phyloP scores from a whole-genome alignment of 2,888 invertebrate species.

The Branchipolynoe longqiensis region DNA sequence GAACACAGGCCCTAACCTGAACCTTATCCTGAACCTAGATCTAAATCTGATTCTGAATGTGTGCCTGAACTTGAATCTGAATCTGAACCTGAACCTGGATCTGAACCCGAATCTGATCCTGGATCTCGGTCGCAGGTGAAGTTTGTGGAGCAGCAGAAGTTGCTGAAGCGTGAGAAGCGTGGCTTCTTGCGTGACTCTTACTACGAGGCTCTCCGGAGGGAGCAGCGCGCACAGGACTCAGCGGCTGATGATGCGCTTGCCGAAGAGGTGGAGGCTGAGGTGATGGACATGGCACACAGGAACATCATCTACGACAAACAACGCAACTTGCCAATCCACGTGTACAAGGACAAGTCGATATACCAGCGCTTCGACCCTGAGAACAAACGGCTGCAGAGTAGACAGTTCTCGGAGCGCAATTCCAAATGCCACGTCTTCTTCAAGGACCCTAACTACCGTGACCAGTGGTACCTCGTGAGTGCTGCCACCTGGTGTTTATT shows the following conservation, averaged over 20 bases:
- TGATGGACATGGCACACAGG: constrained; percentile 38
- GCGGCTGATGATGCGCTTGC: not conserved
- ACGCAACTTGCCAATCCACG: constrained; percentile 71
- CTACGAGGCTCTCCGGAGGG: too few species aligned
- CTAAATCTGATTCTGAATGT: too few species aligned
- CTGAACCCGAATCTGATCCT: too few species aligned
- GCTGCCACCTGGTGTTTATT: too few species aligned
- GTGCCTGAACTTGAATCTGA: too few species aligned
- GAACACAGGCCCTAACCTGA: too few species aligned
- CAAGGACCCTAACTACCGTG: constrained; percentile 74
- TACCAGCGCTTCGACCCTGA: constrained; percentile 70
- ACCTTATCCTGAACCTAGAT: too few species aligned
- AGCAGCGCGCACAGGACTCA: too few species aligned
- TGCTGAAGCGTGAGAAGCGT: constrained; percentile 72
- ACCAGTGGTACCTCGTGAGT: constrained; percentile 79
- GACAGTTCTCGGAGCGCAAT: not conserved
- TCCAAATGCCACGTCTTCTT: constrained; percentile 64
- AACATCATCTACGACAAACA: constrained; percentile 76
- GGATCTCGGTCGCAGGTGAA: too few species aligned
- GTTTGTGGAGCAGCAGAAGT: constrained; percentile 75
- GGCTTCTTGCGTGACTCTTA: constrained; percentile 50
- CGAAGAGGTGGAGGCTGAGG: not conserved
- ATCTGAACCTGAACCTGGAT: too few species aligned
- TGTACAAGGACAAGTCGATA: constrained; percentile 71
- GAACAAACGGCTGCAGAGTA: not conserved